phyloP scores from a whole-genome alignment of 2,113 vertebrate species.

The Copsychus sechellarum region DNA sequence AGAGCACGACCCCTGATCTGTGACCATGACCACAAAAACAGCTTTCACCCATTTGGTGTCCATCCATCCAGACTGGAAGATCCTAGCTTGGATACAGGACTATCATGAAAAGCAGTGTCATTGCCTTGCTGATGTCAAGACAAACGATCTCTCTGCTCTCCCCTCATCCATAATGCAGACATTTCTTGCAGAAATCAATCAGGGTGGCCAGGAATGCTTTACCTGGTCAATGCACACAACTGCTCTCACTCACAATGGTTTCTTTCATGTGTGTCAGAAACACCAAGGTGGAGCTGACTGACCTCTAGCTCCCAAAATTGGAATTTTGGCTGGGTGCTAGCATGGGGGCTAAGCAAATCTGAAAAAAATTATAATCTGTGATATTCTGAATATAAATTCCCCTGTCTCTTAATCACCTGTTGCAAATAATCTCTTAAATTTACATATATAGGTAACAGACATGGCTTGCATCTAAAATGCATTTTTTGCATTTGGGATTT shows the following conservation, averaged over 20 bases:
- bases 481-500: neutral
- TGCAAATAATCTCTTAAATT: neutral
- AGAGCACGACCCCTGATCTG: neutral
- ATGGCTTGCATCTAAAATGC: neutral
- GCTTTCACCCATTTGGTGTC: neutral
- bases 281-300: neutral
- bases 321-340: neutral
- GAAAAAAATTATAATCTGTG: accelerated
- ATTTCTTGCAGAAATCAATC: neutral
- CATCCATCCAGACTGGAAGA: neutral
- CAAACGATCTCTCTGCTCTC: neutral
- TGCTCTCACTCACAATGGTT: neutral
- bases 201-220: neutral
- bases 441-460: accelerated
- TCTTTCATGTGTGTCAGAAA: neutral
- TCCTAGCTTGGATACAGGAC: neutral
- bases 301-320: neutral
- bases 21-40: neutral
- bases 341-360: neutral
- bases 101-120: neutral
- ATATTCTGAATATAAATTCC: neutral
- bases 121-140: neutral
- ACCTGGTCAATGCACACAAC: neutral
- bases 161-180: neutral
- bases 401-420: neutral